These are phyloP conservation scores for Drosophila willistoni DNA, from an alignment of 1,140 invertebrate species.

Conservation along the genomic window DNA sequence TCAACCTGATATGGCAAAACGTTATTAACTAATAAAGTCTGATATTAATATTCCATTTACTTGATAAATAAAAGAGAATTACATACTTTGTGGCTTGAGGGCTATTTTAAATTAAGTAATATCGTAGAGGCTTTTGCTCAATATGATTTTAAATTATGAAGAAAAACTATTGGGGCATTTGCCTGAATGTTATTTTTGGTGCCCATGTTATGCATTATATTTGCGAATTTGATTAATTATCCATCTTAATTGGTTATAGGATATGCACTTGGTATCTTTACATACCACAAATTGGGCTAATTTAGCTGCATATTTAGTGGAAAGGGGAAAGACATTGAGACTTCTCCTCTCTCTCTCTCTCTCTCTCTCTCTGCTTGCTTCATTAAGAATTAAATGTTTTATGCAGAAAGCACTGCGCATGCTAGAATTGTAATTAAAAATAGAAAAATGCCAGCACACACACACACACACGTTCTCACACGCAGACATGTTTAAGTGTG, in stretches of 20 bases:
- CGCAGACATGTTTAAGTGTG: conserved; percentile 3
- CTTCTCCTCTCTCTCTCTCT: neutral
- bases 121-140: too few relatives aligned
- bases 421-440: conserved; percentile 53
- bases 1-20: neutral
- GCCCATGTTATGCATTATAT: too few relatives aligned
- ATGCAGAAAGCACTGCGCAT: conserved; percentile 17
- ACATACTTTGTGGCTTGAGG: too few relatives aligned
- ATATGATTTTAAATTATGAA: too few relatives aligned
- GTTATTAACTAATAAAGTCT: neutral
- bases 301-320: conserved; percentile 15
- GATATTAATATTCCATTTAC: neutral
- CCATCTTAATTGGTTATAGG: neutral
- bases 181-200: too few relatives aligned
- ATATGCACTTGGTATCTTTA: neutral
- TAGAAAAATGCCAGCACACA: neutral
- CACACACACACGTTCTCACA: neutral
- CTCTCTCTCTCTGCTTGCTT: neutral
- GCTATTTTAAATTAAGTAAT: too few relatives aligned
- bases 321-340: conserved; percentile 6
- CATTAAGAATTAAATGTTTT: conserved; percentile 16
- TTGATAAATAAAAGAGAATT: neutral
- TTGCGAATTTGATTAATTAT: too few relatives aligned
- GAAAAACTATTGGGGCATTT: too few relatives aligned
- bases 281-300: conserved; percentile 37